These are phyloP conservation scores for Palaemon carinicauda DNA, from an alignment of 1,140 invertebrate species.

Conservation along the genomic window DNA sequence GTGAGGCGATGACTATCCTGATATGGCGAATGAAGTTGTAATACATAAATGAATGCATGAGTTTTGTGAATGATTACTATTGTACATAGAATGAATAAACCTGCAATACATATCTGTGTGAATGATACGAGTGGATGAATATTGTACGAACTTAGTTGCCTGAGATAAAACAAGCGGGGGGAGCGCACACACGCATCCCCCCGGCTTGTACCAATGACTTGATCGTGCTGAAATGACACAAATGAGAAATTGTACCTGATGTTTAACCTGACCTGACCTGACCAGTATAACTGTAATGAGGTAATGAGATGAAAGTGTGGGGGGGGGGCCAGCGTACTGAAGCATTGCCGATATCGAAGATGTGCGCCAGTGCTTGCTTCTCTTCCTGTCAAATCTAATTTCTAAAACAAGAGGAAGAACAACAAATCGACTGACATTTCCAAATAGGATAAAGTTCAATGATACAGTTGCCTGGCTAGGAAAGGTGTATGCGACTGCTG, in stretches of 20 bases:
- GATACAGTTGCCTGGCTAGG: slow-evolving; percentile 28
- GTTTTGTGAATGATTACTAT: slow-evolving; percentile 28
- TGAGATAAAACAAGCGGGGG: slow-evolving; percentile 40
- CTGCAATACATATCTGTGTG: slow-evolving; percentile 40
- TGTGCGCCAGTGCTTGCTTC: no score
- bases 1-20: no score
- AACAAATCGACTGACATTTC: no score
- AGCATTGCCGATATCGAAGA: background rate
- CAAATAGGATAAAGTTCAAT: background rate
- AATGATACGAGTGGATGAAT: slow-evolving; percentile 33
- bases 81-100: slow-evolving; percentile 45
- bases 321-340: background rate
- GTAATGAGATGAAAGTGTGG: slow-evolving; percentile 26
- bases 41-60: slow-evolving; percentile 36
- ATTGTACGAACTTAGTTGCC: slow-evolving; percentile 52
- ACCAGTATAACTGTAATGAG: slow-evolving; percentile 52
- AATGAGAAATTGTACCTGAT: slow-evolving; percentile 50
- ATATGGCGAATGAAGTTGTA: background rate
- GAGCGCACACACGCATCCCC: no score
- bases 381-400: no score
- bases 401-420: no score
- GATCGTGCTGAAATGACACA: slow-evolving; percentile 35
- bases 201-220: slow-evolving; percentile 44
- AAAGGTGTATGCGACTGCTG: slow-evolving; percentile 24
- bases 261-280: slow-evolving; percentile 39